These are phyloP conservation scores for Ptychoptera albimana DNA, from an alignment of 2,888 invertebrate species.

Conservation along the genomic window DNA sequence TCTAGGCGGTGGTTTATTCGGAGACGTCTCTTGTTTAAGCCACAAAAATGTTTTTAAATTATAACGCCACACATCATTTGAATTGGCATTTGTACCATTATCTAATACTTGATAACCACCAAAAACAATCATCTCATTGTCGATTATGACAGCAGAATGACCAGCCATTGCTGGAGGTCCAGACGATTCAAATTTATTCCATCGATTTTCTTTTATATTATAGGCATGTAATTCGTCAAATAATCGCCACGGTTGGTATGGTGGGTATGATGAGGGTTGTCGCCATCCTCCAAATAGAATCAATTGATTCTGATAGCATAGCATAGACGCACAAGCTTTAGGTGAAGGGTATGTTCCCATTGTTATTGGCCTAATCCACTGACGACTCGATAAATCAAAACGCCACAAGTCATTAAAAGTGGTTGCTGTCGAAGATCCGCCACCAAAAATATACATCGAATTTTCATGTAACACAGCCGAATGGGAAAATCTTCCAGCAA, in stretches of 20 bases:
- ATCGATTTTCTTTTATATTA: constrained; percentile 62
- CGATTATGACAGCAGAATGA: constrained; percentile 78
- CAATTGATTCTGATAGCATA: constrained; percentile 68
- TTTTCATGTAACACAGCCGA: constrained; percentile 70
- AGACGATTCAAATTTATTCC: constrained; percentile 40
- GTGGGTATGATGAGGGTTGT: constrained; percentile 72
- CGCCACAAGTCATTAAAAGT: constrained; percentile 96
- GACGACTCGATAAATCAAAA: constrained; percentile 69
- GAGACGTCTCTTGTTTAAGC: constrained; percentile 56
- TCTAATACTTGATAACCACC: constrained; percentile 43
- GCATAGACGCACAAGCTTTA: constrained; percentile 87
- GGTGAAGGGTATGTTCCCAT: constrained; percentile 85
- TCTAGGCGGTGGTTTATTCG: constrained; percentile 58
- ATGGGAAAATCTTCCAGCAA: constrained; percentile 84
- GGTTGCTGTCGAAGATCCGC: constrained; percentile 84
- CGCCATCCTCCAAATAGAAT: constrained; percentile 93
- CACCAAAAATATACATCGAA: constrained; percentile 90
- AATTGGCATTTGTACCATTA: constrained; percentile 34
- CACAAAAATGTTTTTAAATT: constrained; percentile 61
- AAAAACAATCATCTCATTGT: constrained; percentile 70
- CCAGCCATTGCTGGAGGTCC: constrained; percentile 68
- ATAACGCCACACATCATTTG: constrained; percentile 82
- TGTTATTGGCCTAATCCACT: constrained; percentile 72
- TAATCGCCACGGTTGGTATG: constrained; percentile 70
- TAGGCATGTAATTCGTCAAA: constrained; percentile 88